A percentile compares a stretch with the other conserved stretches of the same genome.
These are phyloP conservation scores for Latrodectus hesperus DNA, from an alignment of 2,888 invertebrate genomes.

Conservation along the genomic window DNA sequence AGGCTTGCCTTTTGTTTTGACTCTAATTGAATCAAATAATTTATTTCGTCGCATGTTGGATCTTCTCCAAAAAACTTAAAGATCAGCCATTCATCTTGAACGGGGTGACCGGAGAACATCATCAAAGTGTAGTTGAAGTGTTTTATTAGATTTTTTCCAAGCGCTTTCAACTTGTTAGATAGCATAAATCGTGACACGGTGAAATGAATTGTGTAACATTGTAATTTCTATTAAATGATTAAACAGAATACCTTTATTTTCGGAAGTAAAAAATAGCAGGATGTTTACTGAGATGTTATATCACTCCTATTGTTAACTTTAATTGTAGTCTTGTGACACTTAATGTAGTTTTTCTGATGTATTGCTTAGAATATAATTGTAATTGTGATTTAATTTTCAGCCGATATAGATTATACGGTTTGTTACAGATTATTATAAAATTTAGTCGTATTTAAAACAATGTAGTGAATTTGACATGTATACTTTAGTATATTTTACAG, in stretches of 20 bases:
- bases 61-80: conserved; percentile 13
- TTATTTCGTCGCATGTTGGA: conserved; percentile 25
- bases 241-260: neutral
- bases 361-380: no score
- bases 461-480: no score
- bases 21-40: conserved; percentile 49
- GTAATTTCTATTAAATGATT: neutral
- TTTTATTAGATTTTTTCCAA: neutral
- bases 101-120: conserved; percentile 21
- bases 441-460: no score
- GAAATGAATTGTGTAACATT: neutral
- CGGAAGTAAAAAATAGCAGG: neutral
- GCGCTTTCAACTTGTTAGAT: neutral
- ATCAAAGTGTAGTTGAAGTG: conserved; percentile 41
- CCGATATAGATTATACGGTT: no score
- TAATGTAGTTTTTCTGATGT: no score
- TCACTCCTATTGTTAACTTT: no score
- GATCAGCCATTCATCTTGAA: conserved; percentile 16
- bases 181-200: neutral
- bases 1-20: conserved; percentile 3
- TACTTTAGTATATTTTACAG: no score
- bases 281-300: no score
- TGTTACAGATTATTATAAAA: no score
- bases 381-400: no score
- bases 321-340: no score